These are phyloP conservation scores for Malacosoma neustria DNA, from an alignment of 2,888 invertebrate genomes.

Conservation along the genomic window DNA sequence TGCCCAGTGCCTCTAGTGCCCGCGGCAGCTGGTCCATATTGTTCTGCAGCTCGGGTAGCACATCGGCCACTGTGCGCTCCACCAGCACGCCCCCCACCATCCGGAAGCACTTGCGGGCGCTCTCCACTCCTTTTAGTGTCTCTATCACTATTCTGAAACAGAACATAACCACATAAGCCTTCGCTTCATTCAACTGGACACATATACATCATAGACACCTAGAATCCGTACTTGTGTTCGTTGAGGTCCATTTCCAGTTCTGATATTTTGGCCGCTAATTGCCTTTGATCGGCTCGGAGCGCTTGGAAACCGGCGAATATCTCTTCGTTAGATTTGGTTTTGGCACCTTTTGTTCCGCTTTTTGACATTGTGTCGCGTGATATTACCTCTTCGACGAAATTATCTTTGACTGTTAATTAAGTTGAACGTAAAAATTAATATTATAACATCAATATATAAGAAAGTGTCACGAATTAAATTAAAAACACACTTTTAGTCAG, in stretches of 20 bases:
- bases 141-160: constrained; percentile 92
- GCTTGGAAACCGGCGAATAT: constrained; percentile 91
- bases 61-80: constrained; percentile 93
- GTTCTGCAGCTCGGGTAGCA: constrained; percentile 86
- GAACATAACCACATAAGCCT: constrained; percentile 4
- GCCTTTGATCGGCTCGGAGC: constrained; percentile 90
- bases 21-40: constrained; percentile 88
- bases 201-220: neutral
- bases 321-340: constrained; percentile 80
- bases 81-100: constrained; percentile 95
- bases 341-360: constrained; percentile 42
- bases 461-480: too few relatives aligned
- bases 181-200: neutral
- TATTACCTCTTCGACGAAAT: too few relatives aligned
- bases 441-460: too few relatives aligned
- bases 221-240: constrained; percentile 90
- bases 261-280: constrained; percentile 89
- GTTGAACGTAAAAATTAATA: too few relatives aligned
- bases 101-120: constrained; percentile 91
- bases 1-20: constrained; percentile 85
- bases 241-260: constrained; percentile 96
- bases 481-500: too few relatives aligned
- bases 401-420: too few relatives aligned
- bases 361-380: constrained; percentile 34
- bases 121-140: constrained; percentile 89